A percentile compares a stretch with the other conserved stretches of the same genome.
phyloP scores from a whole-genome alignment of 2,797 vertebrate species.

The Lophotriccus pileatus region DNA sequence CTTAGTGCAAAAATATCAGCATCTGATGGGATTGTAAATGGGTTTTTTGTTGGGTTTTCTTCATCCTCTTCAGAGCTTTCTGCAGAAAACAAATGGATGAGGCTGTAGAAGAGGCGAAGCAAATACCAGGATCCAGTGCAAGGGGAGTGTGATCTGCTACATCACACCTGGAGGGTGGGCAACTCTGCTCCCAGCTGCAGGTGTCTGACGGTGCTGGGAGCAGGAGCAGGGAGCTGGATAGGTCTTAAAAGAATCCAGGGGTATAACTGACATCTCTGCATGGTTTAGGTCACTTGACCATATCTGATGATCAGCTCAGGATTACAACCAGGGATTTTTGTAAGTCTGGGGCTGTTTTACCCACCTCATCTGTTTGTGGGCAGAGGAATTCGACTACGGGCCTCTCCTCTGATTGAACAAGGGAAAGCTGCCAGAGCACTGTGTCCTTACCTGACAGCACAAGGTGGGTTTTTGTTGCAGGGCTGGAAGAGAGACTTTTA shows the following conservation, averaged over 20 bases:
- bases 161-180: background rate
- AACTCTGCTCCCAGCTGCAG: background rate
- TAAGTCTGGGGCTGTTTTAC: background rate
- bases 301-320: background rate
- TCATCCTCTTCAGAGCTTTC: background rate
- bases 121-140: background rate
- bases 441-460: background rate
- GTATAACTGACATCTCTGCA: background rate
- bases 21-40: constrained; percentile 80
- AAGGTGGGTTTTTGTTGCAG: background rate
- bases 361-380: background rate
- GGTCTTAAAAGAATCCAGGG: background rate
- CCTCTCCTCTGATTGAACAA: background rate
- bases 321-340: background rate
- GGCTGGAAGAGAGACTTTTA: background rate
- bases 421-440: background rate
- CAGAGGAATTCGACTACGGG: background rate
- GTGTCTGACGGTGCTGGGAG: background rate
- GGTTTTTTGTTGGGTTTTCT: constrained; percentile 64
- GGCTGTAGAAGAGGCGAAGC: background rate
- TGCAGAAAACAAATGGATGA: background rate
- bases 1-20: constrained; percentile 74
- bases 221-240: background rate
- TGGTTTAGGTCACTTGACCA: background rate
- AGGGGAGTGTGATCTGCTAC: background rate